phyloP scores from a whole-genome alignment of 2,113 vertebrate species.

The Clupea harengus region DNA sequence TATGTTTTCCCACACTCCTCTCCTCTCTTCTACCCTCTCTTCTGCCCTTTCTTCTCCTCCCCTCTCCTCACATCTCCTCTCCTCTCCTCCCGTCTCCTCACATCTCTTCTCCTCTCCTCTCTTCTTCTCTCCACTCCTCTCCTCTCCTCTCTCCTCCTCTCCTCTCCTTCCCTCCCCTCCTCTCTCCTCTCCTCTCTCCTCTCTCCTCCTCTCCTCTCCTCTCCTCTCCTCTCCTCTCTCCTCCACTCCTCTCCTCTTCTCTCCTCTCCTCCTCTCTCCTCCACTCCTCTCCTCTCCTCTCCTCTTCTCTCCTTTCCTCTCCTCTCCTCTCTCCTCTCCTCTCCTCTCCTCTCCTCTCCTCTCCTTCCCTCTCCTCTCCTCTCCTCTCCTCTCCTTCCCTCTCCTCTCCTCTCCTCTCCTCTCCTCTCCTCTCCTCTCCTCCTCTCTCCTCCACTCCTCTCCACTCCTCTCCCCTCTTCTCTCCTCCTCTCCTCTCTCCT shows the following conservation, averaged over 20 bases:
- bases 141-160: background rate
- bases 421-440: background rate
- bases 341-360: background rate
- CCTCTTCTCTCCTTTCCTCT: background rate
- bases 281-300: background rate
- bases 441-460: background rate
- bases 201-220: background rate
- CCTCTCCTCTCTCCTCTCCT: background rate
- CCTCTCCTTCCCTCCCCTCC: background rate
- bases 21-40: background rate
- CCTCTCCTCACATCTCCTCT: background rate
- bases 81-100: background rate
- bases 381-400: background rate
- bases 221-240: background rate
- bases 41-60: background rate
- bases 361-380: background rate
- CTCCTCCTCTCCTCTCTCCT: background rate
- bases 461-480: too few relatives aligned
- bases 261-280: background rate
- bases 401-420: background rate
- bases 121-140: background rate
- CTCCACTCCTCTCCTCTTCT: background rate
- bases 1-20: background rate
- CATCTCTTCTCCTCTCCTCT: background rate
- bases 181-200: background rate